These are phyloP conservation scores for Andrena trimmerana DNA, from an alignment of 2,888 invertebrate species.

Conservation along the genomic window DNA sequence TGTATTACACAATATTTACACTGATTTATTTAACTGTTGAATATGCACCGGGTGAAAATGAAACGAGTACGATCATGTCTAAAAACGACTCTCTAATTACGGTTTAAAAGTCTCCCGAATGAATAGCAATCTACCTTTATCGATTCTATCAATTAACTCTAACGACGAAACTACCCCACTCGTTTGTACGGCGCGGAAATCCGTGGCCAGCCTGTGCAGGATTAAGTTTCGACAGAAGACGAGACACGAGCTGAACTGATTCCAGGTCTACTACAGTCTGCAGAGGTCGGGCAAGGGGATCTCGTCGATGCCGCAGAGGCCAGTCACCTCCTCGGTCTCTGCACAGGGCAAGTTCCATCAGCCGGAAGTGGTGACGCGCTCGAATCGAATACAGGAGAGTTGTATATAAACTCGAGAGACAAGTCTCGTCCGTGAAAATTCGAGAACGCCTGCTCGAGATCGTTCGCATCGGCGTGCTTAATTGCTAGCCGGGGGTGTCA, in stretches of 20 bases:
- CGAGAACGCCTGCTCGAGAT: neutral
- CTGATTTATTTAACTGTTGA: no score
- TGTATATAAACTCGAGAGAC: constrained; percentile 90
- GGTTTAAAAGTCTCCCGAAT: no score
- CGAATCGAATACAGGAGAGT: constrained; percentile 95
- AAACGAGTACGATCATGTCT: no score
- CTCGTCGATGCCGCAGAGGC: constrained; percentile 86
- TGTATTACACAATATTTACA: no score
- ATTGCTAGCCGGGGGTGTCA: neutral
- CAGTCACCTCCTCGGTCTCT: constrained; percentile 91
- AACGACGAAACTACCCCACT: no score
- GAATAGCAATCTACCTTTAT: no score
- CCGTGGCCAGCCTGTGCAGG: no score
- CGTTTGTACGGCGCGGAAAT: no score
- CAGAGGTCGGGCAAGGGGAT: constrained; percentile 90
- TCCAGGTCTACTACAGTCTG: constrained; percentile 93
- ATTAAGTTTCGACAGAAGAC: constrained; percentile 18
- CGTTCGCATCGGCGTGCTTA: constrained; percentile 10
- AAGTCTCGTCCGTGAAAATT: constrained; percentile 18
- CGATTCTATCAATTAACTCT: no score
- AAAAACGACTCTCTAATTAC: no score
- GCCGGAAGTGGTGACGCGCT: constrained; percentile 94
- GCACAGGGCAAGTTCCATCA: constrained; percentile 90
- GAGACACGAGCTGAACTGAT: constrained; percentile 73
- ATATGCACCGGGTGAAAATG: no score